Evolutionary conservation across 2,113 vertebrate genomes (phyloP).

Genomic region (Mirounga angustirostris): DNA sequence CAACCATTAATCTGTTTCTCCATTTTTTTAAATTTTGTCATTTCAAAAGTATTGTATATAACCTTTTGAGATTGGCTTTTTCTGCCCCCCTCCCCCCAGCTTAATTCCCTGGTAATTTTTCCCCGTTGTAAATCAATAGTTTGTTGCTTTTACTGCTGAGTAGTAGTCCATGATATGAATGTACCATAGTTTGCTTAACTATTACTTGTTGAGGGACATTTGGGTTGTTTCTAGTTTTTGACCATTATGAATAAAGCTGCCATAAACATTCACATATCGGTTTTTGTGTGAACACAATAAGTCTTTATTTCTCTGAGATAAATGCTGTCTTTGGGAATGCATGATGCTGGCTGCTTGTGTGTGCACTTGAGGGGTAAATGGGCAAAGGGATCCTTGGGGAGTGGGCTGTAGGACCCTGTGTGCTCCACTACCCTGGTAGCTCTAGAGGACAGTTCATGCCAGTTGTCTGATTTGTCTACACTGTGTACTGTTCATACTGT

Average conservation of each 20-base stretch:
- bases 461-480: background rate
- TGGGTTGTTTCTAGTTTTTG: background rate
- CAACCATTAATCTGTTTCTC: background rate
- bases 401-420: too few species aligned
- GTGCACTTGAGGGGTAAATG: background rate
- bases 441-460: background rate
- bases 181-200: background rate
- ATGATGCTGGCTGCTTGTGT: background rate
- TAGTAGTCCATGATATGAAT: background rate
- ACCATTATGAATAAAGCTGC: background rate
- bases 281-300: background rate
- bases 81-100: background rate
- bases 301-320: conserved; percentile 13
- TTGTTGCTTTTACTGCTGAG: background rate
- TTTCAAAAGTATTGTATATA: background rate
- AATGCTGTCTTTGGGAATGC: background rate
- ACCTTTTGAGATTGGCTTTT: background rate
- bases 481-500: background rate
- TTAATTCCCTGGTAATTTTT: background rate
- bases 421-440: background rate
- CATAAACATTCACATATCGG: background rate
- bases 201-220: background rate
- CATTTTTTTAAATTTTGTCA: background rate
- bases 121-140: background rate
- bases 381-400: background rate